phyloP scores from a whole-genome alignment of 92 coral and sea anemone species.

The Epizoanthus scotinus region DNA sequence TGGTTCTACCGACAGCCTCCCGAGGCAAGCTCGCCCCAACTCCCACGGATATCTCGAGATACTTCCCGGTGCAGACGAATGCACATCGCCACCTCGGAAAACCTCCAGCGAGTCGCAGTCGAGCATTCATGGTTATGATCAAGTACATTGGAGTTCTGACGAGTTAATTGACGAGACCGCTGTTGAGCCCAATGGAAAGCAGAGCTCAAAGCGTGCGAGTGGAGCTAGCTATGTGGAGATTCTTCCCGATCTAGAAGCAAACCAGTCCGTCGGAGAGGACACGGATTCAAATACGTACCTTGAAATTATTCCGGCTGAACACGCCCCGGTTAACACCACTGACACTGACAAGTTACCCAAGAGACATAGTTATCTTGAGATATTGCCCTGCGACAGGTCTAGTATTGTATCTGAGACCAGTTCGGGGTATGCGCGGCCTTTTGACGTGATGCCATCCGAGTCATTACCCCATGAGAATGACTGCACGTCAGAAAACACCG shows the following conservation, averaged over 20 bases:
- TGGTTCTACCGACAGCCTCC: not conserved
- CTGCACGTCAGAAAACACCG: not conserved
- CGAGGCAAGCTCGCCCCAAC: slow-evolving; percentile 8
- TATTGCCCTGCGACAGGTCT: slow-evolving; percentile 47
- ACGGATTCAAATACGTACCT: slow-evolving; percentile 39
- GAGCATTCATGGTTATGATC: not conserved
- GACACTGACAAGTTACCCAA: not conserved
- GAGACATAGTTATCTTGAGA: slow-evolving; percentile 38
- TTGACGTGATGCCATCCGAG: slow-evolving; percentile 53
- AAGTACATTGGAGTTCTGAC: not conserved
- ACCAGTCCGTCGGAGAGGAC: slow-evolving; percentile 2
- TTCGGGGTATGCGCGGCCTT: slow-evolving; percentile 89
- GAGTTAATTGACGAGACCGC: slow-evolving; percentile 15
- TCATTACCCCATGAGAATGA: not conserved
- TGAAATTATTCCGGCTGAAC: slow-evolving; percentile 47
- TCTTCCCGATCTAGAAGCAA: slow-evolving; percentile 41
- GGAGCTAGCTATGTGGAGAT: slow-evolving; percentile 73
- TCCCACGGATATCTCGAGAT: slow-evolving; percentile 34
- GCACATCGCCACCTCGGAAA: not conserved
- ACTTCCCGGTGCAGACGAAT: slow-evolving; percentile 8
- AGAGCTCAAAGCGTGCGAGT: slow-evolving; percentile 67
- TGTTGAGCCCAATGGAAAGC: slow-evolving; percentile 41
- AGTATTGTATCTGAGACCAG: slow-evolving; percentile 85
- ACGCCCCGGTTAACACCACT: not conserved
- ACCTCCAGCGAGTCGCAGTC: not conserved